A percentile compares a stretch with the other conserved stretches of the same genome.
Conservation (phyloP, 2,888 invertebrate species). For the Perizoma flavofasciatum region DNA sequence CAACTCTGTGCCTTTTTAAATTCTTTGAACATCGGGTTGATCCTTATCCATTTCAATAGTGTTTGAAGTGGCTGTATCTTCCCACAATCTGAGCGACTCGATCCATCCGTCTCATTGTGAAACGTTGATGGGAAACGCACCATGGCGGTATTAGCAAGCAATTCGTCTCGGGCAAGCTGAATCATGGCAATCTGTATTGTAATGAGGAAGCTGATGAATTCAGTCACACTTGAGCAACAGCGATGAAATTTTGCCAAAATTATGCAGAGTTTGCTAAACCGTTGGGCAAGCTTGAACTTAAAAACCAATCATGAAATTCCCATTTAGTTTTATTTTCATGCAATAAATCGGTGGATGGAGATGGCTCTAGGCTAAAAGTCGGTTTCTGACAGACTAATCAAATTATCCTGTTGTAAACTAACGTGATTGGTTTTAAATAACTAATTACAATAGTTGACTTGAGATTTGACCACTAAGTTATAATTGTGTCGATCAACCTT, state of each 20-base stretch:
- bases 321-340: too few species aligned
- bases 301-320: too few species aligned
- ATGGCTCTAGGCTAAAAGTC: too few species aligned
- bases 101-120: constrained; percentile 25
- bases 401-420: too few species aligned
- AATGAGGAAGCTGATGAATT: constrained; percentile 33
- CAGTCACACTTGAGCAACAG: constrained; percentile 22
- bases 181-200: constrained; percentile 26
- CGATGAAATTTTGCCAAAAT: constrained; percentile 26
- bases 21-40: too few species aligned
- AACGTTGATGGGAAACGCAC: constrained; percentile 33
- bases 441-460: too few species aligned
- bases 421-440: too few species aligned
- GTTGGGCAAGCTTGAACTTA: constrained; percentile 8
- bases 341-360: too few species aligned
- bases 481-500: too few species aligned
- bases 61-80: background rate
- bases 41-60: background rate
- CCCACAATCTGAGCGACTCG: constrained; percentile 15
- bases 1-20: too few species aligned
- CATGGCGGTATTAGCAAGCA: constrained; percentile 29
- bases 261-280: constrained; percentile 22
- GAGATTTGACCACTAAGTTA: too few species aligned
- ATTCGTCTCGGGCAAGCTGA: constrained; percentile 26
- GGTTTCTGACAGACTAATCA: too few species aligned